Evolutionary conservation across 2,797 vertebrate species (phyloP), one percentile per base, ranked within the genome.

Genomic region (Mionectes olivaceus): DNA sequence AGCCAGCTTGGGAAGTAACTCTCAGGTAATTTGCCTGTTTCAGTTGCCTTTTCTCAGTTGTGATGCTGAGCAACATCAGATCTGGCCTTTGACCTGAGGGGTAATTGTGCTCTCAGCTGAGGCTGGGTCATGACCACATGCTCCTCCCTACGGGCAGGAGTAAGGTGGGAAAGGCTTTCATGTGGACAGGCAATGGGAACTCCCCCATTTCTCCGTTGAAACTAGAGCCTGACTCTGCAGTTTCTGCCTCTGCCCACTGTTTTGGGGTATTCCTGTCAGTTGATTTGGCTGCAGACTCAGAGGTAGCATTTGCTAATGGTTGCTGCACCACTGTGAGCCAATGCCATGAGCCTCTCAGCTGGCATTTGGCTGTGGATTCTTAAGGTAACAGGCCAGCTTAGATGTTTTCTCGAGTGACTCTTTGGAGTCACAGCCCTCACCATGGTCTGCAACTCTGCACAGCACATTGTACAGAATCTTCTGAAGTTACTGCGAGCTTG

Each of bases 121-220:
- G 52, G 21, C 18, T 52, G 43, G 19, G 23, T 14, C 63, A n/a
- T 2, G 2, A 13, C 50, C 44, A 25, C 15, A 12, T 37, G 30
- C 19, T 71, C 35, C 17, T 80, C 7, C 19, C 28, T 33, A 4
- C 0, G 0, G 21, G 35, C 39, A 65, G 57, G 12, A 69, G 3
- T n/a, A 50, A 89, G 70, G 68, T 64, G 53, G 27, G 35, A 91
- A 83, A 92, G 16, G 7, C 8, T 90, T 74, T 81, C 12, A 15
- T 30, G 10, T 5, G 68, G 19, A 28, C 41, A 60, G 63, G 8
- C 33, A 50, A 9, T 8, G 53, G 46, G 43, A 94, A 55, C 2
- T 59, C 35, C 8, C 17, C 12, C 4, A 0, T 44, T 55, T 87
- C 56, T 69, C 39, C 50, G 46, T 22, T 30, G 46, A 61, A 87